Evolutionary conservation across 1,140 invertebrate species (phyloP).

Genomic region (Sycophila sp.): DNA sequence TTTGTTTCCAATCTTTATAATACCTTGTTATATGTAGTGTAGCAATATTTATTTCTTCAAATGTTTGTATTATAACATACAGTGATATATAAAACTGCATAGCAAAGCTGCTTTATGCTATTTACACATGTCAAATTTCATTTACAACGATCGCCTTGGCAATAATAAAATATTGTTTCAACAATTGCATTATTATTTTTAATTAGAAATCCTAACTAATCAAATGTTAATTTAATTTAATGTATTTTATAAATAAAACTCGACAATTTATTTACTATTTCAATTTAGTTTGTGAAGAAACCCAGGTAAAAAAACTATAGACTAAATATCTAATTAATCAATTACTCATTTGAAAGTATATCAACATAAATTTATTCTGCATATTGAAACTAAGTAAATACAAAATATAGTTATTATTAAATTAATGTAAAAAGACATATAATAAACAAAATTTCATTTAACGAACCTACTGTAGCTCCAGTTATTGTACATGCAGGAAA

Average conservation of each 20-base stretch:
- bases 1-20: conserved; percentile 40
- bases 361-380: background rate
- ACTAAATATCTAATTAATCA: too few species aligned
- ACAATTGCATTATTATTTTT: conserved; percentile 6
- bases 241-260: too few species aligned
- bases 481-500: too few species aligned
- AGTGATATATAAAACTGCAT: conserved; percentile 32
- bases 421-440: too few species aligned
- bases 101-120: conserved; percentile 16
- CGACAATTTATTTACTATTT: too few species aligned
- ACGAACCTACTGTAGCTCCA: too few species aligned
- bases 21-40: conserved; percentile 36
- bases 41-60: conserved; percentile 34
- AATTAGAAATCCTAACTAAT: too few species aligned
- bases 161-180: conserved; percentile 29
- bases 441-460: too few species aligned
- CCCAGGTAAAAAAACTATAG: too few species aligned
- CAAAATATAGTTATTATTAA: background rate
- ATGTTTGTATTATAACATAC: conserved; percentile 28
- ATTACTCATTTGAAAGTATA: too few species aligned
- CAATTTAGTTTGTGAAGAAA: too few species aligned
- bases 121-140: conserved; percentile 20
- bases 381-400: background rate
- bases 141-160: conserved; percentile 4
- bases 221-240: too few species aligned